Conservation (phyloP, 64 coral and sea anemone species). For the Porites lutea region DNA sequence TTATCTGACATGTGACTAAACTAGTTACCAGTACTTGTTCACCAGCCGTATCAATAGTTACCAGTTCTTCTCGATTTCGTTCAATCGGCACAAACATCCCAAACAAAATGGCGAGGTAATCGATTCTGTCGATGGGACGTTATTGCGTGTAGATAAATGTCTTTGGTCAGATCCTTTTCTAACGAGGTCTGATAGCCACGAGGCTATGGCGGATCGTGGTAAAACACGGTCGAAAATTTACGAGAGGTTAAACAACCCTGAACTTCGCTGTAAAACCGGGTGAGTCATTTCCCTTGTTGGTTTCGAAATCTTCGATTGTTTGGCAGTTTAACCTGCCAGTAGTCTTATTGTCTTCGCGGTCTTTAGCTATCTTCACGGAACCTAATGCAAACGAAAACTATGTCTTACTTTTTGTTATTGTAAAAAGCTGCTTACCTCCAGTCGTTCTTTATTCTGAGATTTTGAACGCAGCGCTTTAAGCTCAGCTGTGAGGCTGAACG, state of each 20-base stretch:
- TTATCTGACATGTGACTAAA: too few relatives aligned
- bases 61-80: not conserved
- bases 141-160: not conserved
- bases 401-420: too few relatives aligned
- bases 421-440: not conserved
- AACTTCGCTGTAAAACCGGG: conserved; percentile 94
- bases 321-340: too few relatives aligned
- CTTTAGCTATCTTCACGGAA: too few relatives aligned
- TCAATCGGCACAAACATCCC: not conserved
- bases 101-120: conserved; percentile 2
- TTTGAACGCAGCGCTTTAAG: too few relatives aligned
- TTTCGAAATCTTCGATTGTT: too few relatives aligned
- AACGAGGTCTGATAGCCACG: not conserved
- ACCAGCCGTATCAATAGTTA: not conserved
- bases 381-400: too few relatives aligned
- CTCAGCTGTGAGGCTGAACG: too few relatives aligned
- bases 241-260: conserved; percentile 87
- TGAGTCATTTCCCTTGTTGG: conserved; percentile 11
- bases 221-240: conserved; percentile 78
- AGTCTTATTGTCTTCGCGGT: too few relatives aligned
- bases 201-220: conserved; percentile 69
- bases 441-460: not conserved
- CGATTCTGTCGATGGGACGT: not conserved
- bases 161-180: not conserved
- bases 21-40: too few relatives aligned